Percentiles rank a stretch among this genome's conserved stretches.
phyloP scores from a whole-genome alignment of 2,888 invertebrate species.

The Conomelus anceps region DNA sequence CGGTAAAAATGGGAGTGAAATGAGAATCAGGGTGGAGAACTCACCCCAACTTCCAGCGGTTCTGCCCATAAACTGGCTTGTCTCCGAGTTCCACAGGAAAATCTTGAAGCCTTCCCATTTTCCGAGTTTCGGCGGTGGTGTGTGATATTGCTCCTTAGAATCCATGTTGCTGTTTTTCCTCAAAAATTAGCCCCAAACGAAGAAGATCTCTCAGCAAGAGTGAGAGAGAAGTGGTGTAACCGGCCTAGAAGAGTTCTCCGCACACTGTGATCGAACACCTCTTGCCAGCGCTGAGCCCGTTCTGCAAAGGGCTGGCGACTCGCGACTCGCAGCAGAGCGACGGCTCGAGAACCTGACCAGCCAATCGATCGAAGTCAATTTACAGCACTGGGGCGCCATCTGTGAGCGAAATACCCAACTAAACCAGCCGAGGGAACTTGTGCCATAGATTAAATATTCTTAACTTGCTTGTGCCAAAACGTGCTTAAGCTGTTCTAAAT shows the following conservation, averaged over 20 bases:
- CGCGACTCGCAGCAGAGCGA: background rate
- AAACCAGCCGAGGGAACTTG: too few relatives aligned
- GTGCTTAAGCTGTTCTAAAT: too few relatives aligned
- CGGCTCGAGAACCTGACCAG: background rate
- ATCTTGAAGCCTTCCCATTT: conserved; percentile 78
- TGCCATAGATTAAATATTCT: too few relatives aligned
- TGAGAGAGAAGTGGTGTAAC: background rate
- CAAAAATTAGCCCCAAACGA: background rate
- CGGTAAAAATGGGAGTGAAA: too few relatives aligned
- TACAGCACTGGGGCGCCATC: background rate
- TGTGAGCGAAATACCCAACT: too few relatives aligned
- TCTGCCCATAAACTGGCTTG: conserved; percentile 83
- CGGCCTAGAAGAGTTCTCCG: background rate
- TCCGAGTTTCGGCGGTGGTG: conserved; percentile 69
- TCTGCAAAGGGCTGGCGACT: background rate
- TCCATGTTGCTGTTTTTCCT: conserved; percentile 30
- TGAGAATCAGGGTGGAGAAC: conserved; percentile 44
- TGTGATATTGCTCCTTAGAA: conserved; percentile 56
- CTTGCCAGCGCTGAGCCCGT: background rate
- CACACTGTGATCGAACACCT: background rate
- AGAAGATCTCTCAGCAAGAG: background rate
- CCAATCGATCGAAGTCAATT: background rate
- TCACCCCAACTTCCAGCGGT: conserved; percentile 93
- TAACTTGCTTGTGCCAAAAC: too few relatives aligned
- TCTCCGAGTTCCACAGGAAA: conserved; percentile 90